Evolutionary conservation across 1,140 invertebrate genomes (phyloP).

Genomic region (Drosophila subobscura): DNA sequence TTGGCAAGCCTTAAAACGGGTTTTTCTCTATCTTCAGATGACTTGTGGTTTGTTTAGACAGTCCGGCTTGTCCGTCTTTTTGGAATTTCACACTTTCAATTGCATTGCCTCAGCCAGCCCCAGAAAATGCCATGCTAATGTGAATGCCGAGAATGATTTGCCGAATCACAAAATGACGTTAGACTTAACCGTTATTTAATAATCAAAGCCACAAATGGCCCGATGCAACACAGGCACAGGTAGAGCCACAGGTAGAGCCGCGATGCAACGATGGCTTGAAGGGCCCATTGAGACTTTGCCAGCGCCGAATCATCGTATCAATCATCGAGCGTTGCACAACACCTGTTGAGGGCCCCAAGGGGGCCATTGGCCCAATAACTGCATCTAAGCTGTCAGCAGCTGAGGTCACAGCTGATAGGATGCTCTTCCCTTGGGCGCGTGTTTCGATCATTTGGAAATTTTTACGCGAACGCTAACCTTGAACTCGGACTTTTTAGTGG

Average conservation of each 20-base stretch:
- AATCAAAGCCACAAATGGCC: constrained; percentile 47
- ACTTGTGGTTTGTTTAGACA: constrained; percentile 8
- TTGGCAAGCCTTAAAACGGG: constrained; percentile 53
- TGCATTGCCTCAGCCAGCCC: constrained; percentile 41
- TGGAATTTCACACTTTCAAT: constrained; percentile 53
- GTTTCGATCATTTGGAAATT: constrained; percentile 34
- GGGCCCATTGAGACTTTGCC: constrained; percentile 68
- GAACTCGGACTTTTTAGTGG: constrained; percentile 55
- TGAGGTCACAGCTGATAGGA: constrained; percentile 31
- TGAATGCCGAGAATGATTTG: constrained; percentile 67
- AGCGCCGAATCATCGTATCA: constrained; percentile 71
- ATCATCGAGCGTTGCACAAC: constrained; percentile 70
- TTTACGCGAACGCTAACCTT: constrained; percentile 50
- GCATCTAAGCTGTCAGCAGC: constrained; percentile 16
- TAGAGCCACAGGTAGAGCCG: constrained; percentile 2
- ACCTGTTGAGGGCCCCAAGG: constrained; percentile 10
- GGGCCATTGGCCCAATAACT: constrained; percentile 30
- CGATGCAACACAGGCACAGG: constrained; percentile 32
- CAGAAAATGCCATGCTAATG: constrained; percentile 56
- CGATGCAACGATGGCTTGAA: constrained; percentile 48
- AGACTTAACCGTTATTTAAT: constrained; percentile 80
- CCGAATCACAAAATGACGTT: constrained; percentile 70
- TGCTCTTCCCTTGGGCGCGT: constrained; percentile 19
- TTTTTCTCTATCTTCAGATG: constrained; percentile 20
- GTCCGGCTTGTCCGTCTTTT: constrained; percentile 21